Conservation (phyloP, 2,888 invertebrate genomes). For the Hyposoter didymator region DNA sequence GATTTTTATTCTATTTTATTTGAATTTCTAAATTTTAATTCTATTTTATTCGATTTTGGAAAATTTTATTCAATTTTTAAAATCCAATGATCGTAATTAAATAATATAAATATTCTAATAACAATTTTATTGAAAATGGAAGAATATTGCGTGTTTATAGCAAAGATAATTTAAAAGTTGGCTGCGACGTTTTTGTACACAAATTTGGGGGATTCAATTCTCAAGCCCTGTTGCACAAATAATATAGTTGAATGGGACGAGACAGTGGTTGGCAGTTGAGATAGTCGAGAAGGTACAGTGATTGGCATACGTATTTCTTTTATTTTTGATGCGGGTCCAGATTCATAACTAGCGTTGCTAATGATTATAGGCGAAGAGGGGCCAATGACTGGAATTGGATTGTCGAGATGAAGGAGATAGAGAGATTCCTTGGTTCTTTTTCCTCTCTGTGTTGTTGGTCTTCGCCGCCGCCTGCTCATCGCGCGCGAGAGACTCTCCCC, state of each 20-base stretch:
- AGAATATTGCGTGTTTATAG: no score
- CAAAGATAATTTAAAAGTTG: no score
- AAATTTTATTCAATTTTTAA: no score
- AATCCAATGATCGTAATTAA: no score
- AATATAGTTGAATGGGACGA: not conserved
- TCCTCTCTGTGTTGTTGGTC: slow-evolving; percentile 41
- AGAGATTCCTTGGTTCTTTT: slow-evolving; percentile 20
- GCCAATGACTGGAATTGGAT: slow-evolving; percentile 31
- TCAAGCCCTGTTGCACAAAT: not conserved
- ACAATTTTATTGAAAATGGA: no score
- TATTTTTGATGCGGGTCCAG: not conserved
- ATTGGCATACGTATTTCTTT: slow-evolving; percentile 16
- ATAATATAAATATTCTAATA: no score
- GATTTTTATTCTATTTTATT: no score
- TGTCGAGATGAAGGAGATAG: slow-evolving; percentile 43
- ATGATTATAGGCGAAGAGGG: not conserved
- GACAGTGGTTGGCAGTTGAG: not conserved
- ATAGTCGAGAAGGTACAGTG: not conserved
- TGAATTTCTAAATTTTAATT: no score
- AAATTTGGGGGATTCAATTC: not conserved
- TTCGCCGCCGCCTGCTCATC: slow-evolving; percentile 57
- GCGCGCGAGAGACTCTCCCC: slow-evolving; percentile 51
- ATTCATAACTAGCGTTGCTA: slow-evolving; percentile 24
- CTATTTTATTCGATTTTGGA: no score
- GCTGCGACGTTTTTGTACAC: no score